Conservation (phyloP, 2,797 vertebrate species). For the Benthosema pterotum region DNA sequence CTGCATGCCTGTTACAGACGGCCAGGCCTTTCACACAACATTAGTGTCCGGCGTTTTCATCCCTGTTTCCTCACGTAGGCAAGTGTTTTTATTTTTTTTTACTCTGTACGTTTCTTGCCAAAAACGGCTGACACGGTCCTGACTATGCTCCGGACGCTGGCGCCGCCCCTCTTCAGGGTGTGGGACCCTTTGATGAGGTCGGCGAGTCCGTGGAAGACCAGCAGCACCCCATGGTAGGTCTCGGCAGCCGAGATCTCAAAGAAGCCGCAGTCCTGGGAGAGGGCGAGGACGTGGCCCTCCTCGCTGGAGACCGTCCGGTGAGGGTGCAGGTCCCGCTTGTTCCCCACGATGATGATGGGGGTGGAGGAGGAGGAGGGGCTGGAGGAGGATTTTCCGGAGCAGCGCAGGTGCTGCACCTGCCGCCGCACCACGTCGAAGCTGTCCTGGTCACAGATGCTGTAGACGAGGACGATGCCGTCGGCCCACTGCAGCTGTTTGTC, state of each 20-base stretch:
- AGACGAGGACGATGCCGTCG: constrained; percentile 81
- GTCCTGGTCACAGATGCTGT: constrained; percentile 85
- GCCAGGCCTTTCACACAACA: too few species aligned
- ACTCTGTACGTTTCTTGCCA: constrained; percentile 75
- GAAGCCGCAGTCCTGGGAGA: constrained; percentile 77
- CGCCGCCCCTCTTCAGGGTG: constrained; percentile 62
- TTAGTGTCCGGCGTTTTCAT: too few species aligned
- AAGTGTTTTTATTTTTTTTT: constrained; percentile 6
- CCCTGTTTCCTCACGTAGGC: too few species aligned
- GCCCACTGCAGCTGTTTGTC: constrained; percentile 81
- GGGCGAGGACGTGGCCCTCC: constrained; percentile 79
- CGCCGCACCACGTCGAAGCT: constrained; percentile 76
- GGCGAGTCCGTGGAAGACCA: constrained; percentile 80
- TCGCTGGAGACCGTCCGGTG: constrained; percentile 78
- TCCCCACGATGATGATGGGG: constrained; percentile 81
- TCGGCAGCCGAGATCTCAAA: constrained; percentile 84
- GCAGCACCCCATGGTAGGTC: constrained; percentile 80
- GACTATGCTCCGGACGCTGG: constrained; percentile 76
- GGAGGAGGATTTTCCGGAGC: constrained; percentile 53
- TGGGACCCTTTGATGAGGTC: constrained; percentile 72
- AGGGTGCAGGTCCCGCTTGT: constrained; percentile 83
- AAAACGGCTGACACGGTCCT: constrained; percentile 83
- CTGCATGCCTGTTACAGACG: too few species aligned
- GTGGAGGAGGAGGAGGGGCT: constrained; percentile 46
- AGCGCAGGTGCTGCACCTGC: constrained; percentile 73